Evolutionary conservation across 37 sponge, comb jelly and placozoan species (phyloP).

Genomic region (Cliona cf. orientalis): DNA sequence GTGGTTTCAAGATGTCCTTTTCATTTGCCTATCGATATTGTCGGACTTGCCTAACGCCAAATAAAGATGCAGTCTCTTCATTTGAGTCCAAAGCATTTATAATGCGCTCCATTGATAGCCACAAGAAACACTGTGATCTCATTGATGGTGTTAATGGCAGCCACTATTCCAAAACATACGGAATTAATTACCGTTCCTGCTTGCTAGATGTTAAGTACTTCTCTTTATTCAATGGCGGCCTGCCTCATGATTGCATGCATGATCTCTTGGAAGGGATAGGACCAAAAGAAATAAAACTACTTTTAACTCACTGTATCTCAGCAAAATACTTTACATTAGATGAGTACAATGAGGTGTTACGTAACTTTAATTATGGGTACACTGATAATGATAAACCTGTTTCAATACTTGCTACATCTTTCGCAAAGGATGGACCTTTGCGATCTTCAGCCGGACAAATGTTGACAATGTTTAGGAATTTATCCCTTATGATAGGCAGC

Average conservation of each 20-base stretch:
- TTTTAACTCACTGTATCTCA: conserved; percentile 1
- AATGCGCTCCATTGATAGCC: background rate
- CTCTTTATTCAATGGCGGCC: conserved; percentile 16
- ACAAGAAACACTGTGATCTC: background rate
- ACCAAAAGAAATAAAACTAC: conserved; percentile 25
- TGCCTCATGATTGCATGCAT: conserved; percentile 59
- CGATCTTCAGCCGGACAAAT: too few relatives aligned
- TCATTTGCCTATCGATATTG: conserved; percentile 45
- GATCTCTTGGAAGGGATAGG: conserved; percentile 40
- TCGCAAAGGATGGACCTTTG: too few relatives aligned
- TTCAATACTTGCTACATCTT: background rate
- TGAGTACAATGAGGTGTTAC: conserved; percentile 21
- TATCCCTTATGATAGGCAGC: conserved; percentile 46
- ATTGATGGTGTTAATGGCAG: background rate
- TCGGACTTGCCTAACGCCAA: conserved; percentile 35
- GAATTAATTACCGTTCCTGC: conserved; percentile 8
- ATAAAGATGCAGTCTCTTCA: background rate
- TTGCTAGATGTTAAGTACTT: conserved; percentile 18
- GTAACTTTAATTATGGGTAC: conserved; percentile 42
- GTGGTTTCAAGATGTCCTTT: conserved; percentile 46
- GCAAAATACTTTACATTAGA: conserved; percentile 14
- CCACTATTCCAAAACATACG: conserved; percentile 25
- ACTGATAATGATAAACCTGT: conserved; percentile 21
- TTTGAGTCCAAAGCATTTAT: conserved; percentile 19
- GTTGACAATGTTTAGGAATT: conserved; percentile 5